Percentiles rank a stretch among this genome's conserved stretches.
phyloP scores from a whole-genome alignment of 2,888 invertebrate genomes.

The Lissocephala sabroskyi region DNA sequence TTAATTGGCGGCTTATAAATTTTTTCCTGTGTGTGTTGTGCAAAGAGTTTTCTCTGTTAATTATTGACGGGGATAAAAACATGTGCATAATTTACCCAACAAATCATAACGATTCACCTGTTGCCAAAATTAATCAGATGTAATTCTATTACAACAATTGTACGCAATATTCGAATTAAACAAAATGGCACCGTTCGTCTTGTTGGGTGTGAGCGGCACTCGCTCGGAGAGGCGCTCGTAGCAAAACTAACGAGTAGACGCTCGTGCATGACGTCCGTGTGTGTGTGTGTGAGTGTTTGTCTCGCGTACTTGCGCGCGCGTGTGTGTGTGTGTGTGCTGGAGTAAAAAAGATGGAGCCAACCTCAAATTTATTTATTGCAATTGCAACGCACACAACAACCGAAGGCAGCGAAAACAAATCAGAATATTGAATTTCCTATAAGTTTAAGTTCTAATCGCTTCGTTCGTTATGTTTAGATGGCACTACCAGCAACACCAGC shows the following conservation, averaged over 20 bases:
- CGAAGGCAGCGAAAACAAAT: too few species aligned
- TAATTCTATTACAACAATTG: constrained; percentile 37
- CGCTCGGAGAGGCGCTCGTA: constrained; percentile 16
- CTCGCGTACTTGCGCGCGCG: constrained; percentile 27
- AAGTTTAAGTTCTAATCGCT: too few species aligned
- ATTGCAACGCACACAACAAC: too few species aligned
- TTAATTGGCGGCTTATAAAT: constrained; percentile 21
- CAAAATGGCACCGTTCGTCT: constrained; percentile 68
- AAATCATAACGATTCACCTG: background rate
- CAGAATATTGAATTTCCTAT: too few species aligned
- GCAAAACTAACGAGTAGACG: constrained; percentile 20
- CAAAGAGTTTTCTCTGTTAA: constrained; percentile 18
- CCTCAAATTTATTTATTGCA: too few species aligned
- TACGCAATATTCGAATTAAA: constrained; percentile 50
- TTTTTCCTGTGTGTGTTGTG: background rate
- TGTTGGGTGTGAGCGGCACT: constrained; percentile 51
- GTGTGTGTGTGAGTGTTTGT: constrained; percentile 20
- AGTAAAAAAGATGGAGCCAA: constrained; percentile 51
- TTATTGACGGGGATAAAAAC: constrained; percentile 2
- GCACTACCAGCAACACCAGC: too few species aligned
- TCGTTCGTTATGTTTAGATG: too few species aligned
- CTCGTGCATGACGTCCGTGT: constrained; percentile 24
- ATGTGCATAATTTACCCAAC: background rate
- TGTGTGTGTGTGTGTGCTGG: constrained; percentile 20
- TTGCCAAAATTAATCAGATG: constrained; percentile 7